Evolutionary conservation across 2,113 vertebrate genomes (phyloP).

Genomic region (Dipodomys ordii): DNA sequence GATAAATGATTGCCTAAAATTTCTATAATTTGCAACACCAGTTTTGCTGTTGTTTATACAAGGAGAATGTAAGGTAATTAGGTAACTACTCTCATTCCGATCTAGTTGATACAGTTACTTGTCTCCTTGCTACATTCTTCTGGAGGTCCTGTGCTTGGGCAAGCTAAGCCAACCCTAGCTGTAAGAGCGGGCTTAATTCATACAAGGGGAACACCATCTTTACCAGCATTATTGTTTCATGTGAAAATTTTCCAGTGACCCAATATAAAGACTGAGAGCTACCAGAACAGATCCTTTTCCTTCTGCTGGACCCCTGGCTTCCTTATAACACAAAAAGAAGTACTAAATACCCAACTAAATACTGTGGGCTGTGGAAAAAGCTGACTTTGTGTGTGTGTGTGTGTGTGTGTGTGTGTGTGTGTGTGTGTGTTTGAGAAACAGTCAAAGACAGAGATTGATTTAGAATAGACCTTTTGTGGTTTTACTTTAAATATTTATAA

Average conservation of each 20-base stretch:
- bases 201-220: background rate
- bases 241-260: background rate
- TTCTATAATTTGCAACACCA: background rate
- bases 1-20: background rate
- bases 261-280: background rate
- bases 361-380: background rate
- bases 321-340: background rate
- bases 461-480: background rate
- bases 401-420: background rate
- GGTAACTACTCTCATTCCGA: background rate
- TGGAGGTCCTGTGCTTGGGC: background rate
- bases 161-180: background rate
- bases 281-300: background rate
- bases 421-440: background rate
- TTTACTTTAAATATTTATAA: slow-evolving; percentile 55
- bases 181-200: background rate
- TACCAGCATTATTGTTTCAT: background rate
- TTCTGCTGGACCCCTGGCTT: background rate
- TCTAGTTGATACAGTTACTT: background rate
- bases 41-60: background rate
- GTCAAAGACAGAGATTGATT: background rate
- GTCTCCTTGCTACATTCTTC: background rate
- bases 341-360: background rate
- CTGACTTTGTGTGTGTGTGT: background rate
- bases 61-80: background rate